phyloP scores from a whole-genome alignment of 2,113 vertebrate species.

The Phyllostomus discolor region DNA sequence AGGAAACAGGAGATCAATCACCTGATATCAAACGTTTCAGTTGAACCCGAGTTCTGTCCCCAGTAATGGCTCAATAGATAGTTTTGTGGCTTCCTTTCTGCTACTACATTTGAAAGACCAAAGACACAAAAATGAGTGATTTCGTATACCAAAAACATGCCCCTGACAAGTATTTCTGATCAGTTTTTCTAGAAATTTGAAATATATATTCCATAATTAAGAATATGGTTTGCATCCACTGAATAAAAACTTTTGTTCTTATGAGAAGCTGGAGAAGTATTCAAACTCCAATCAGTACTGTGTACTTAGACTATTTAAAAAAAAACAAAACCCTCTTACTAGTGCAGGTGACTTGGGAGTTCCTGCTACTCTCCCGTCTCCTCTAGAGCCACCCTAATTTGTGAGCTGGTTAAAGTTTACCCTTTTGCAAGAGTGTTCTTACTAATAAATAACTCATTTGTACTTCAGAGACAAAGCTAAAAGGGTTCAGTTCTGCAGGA shows the following conservation, averaged over 20 bases:
- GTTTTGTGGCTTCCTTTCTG: conserved; percentile 7
- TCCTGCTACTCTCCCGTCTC: neutral
- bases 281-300: neutral
- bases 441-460: conserved; percentile 61
- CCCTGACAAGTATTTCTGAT: neutral
- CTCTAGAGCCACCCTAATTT: neutral
- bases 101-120: neutral
- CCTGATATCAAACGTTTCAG: neutral
- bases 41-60: neutral
- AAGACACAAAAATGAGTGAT: neutral
- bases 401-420: conserved; percentile 53
- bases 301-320: neutral
- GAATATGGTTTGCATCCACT: neutral
- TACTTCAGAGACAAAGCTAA: conserved; percentile 27
- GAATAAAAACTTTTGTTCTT: neutral
- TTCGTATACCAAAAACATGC: neutral
- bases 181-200: neutral
- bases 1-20: neutral
- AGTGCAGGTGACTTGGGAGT: neutral
- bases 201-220: neutral
- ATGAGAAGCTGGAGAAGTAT: neutral
- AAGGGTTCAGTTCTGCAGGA: neutral
- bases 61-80: neutral
- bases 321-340: neutral
- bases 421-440: neutral